Evolutionary conservation across 2,888 invertebrate genomes (phyloP).

Genomic region (Xestia xanthographa): DNA sequence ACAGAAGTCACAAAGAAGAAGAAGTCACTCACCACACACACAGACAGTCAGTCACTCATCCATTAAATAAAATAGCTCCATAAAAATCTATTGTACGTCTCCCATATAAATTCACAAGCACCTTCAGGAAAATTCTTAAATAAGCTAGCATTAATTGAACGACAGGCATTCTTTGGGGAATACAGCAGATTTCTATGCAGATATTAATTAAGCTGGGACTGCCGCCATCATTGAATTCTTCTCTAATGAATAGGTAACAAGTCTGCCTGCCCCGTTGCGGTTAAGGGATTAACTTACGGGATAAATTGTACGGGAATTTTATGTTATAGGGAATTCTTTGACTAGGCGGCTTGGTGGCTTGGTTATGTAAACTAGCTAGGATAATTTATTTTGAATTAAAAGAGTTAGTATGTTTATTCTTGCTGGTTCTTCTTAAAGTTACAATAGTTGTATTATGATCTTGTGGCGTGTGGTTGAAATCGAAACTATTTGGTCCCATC

Average conservation of each 20-base stretch:
- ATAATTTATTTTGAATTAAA: not conserved
- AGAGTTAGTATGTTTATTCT: not conserved
- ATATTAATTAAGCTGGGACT: constrained; percentile 54
- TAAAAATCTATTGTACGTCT: constrained; percentile 7
- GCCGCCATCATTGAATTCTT: constrained; percentile 42
- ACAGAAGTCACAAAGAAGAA: no score
- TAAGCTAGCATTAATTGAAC: constrained; percentile 50
- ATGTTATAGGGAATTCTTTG: constrained; percentile 14
- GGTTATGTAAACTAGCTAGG: constrained; percentile 3
- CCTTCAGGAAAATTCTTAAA: constrained; percentile 29
- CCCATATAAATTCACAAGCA: constrained; percentile 14
- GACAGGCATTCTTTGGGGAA: constrained; percentile 47
- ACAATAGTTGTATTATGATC: not conserved
- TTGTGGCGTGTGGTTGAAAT: not conserved
- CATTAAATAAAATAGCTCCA: not conserved
- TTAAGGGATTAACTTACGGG: constrained; percentile 38
- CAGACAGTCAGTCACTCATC: not conserved
- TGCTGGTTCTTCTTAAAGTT: not conserved
- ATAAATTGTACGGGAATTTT: constrained; percentile 27
- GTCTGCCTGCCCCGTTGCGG: constrained; percentile 27
- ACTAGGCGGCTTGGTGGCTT: not conserved
- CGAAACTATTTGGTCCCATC: not conserved
- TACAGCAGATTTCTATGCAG: constrained; percentile 48
- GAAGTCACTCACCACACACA: no score
- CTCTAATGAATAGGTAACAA: constrained; percentile 58